phyloP scores from a whole-genome alignment of 2,797 vertebrate species.

The Sebastes miniatus region DNA sequence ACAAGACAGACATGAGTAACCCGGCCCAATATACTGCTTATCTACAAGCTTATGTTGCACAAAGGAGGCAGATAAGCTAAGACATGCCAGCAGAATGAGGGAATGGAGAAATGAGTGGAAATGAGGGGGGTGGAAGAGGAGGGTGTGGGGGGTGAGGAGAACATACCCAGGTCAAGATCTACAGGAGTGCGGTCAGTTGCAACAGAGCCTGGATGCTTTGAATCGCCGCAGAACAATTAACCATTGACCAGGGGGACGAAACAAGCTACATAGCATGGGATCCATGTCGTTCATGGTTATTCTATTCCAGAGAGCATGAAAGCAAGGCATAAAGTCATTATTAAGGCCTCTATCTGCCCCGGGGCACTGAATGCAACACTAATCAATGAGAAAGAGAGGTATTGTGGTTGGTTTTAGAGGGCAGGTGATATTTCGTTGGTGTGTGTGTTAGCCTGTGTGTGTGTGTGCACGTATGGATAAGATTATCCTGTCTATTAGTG shows the following conservation, averaged over 20 bases:
- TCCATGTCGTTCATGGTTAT: slow-evolving; percentile 66
- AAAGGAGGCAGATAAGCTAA: slow-evolving; percentile 77
- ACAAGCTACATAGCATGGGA: slow-evolving; percentile 40
- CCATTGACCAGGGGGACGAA: slow-evolving; percentile 73
- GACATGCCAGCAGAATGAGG: slow-evolving; percentile 54
- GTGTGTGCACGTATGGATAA: slow-evolving; percentile 19
- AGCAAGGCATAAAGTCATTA: slow-evolving; percentile 71
- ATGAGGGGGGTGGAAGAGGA: slow-evolving; percentile 40
- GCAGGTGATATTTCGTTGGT: slow-evolving; percentile 40
- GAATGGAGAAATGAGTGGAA: slow-evolving; percentile 51
- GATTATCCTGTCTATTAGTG: slow-evolving; percentile 47
- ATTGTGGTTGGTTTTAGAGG: slow-evolving; percentile 53
- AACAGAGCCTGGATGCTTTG: slow-evolving; percentile 65
- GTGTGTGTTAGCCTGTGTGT: background rate
- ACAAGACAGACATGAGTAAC: slow-evolving; percentile 80
- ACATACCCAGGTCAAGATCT: slow-evolving; percentile 62
- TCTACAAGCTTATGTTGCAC: slow-evolving; percentile 79
- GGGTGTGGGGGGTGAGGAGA: slow-evolving; percentile 42
- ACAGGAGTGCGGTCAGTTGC: slow-evolving; percentile 63
- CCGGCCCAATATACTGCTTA: slow-evolving; percentile 72
- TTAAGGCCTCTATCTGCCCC: slow-evolving; percentile 54
- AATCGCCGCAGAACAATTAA: slow-evolving; percentile 77
- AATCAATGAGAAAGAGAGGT: slow-evolving; percentile 71
- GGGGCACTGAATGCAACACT: slow-evolving; percentile 74
- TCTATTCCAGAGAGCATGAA: slow-evolving; percentile 57